Base-by-base conservation (phyloP, 2,797 vertebrate genomes). In the Odontamblyopus lacepedii region DNA sequence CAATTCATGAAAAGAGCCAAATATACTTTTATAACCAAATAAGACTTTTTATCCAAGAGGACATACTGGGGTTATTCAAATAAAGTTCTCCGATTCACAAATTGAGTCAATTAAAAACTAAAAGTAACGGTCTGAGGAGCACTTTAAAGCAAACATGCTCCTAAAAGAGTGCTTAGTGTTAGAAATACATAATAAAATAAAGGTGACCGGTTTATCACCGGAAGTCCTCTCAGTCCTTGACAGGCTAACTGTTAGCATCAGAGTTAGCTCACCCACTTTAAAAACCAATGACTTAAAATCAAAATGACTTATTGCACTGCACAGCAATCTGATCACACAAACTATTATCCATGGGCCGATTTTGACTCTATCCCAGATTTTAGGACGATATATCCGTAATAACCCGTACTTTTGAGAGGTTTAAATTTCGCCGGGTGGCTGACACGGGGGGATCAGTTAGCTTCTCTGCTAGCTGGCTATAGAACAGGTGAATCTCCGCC, bases 221-320 rank as follows among this genome's bases (percentile, higher is more conserved):
- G 86, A 89, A 88, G 87, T 89, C 79, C 72, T 72, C 1, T 35
- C 83, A 85, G 84, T 84, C 84, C 82, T 90, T 88, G 84, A 85
- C 27, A 78, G 19, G 84, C 83, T 85, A 81, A 56, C 73, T 4
- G 0, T 70, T 87, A 86, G 82, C 85, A 55, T 16, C 2, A 30
- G 11, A 30, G 19, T 53, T 71, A 78, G 41, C 63, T 60, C 0
- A 2, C 4, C 13, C 15, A 27, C 23, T 2, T 2, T 15, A 8
- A 16, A 5, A 0, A 9, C 5, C 15, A 12, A 1, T 2, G 1
- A 61, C 2, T 2, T 60, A 8, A 0, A 15, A 2, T 23, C 23
- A 3, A 0, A 48, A 32, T 15, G 1, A 3, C 19, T 0, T 1
- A 1, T 1, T 5, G 15, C 23, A 32, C 0, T 1, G 2, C 0